Evolutionary conservation across 2,797 vertebrate species (phyloP).

Genomic region (Sebastes reedi): DNA sequence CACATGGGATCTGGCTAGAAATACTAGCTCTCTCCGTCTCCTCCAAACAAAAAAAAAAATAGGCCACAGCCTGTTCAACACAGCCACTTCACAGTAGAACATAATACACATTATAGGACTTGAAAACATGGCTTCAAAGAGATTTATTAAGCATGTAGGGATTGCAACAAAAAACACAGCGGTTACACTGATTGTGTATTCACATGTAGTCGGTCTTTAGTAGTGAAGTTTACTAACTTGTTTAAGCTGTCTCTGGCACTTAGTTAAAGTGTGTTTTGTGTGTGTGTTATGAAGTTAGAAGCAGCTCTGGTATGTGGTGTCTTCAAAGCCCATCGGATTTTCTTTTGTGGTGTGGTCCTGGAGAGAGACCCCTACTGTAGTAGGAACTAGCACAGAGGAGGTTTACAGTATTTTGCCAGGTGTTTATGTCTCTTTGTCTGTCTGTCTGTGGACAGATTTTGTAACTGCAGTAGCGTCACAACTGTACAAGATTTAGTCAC

Average conservation of each 20-base stretch:
- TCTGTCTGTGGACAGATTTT: too few species aligned
- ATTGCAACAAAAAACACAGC: constrained; percentile 4
- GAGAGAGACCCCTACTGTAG: too few species aligned
- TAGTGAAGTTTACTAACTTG: background rate
- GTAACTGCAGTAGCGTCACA: too few species aligned
- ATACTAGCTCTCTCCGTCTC: constrained; percentile 49
- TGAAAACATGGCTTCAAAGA: constrained; percentile 15
- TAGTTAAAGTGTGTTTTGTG: too few species aligned
- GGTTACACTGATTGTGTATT: background rate
- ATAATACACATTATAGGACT: constrained; percentile 13
- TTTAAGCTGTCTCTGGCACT: background rate
- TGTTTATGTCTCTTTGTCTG: too few species aligned
- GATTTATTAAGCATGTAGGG: constrained; percentile 8
- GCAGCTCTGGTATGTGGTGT: too few species aligned
- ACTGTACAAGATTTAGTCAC: too few species aligned
- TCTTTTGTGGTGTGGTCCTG: too few species aligned
- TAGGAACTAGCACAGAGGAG: too few species aligned
- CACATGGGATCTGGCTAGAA: constrained; percentile 56
- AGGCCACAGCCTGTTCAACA: constrained; percentile 53
- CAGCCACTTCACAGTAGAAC: constrained; percentile 38
- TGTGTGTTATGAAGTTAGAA: too few species aligned
- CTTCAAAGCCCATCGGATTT: too few species aligned
- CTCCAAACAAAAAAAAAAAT: constrained; percentile 48
- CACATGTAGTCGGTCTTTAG: background rate
- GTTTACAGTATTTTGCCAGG: too few species aligned